Conservation (phyloP, 1,140 invertebrate species). For the Alviniconcha marisindica region DNA sequence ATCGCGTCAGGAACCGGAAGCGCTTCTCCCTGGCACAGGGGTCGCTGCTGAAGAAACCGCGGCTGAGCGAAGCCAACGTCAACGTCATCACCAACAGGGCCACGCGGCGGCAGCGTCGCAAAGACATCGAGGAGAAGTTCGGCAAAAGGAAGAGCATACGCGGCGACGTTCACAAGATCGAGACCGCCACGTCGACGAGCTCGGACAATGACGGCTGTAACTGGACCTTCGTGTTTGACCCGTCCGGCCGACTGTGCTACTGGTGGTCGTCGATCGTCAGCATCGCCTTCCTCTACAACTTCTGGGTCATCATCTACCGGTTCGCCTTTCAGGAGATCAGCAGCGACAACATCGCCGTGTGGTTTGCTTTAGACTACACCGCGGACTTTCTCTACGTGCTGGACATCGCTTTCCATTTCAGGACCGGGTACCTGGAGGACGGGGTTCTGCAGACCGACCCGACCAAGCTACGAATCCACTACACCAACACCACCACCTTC, state of each 20-base stretch:
- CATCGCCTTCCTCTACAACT: slow-evolving; percentile 98
- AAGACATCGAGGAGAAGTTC: slow-evolving; percentile 73
- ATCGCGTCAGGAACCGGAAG: slow-evolving; percentile 74
- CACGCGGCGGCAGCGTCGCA: slow-evolving; percentile 69
- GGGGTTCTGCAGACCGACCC: slow-evolving; percentile 95
- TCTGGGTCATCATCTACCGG: slow-evolving; percentile 97
- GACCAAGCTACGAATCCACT: slow-evolving; percentile 94
- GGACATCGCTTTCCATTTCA: slow-evolving; percentile 97
- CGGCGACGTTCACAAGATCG: slow-evolving; percentile 62
- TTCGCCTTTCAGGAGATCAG: slow-evolving; percentile 94
- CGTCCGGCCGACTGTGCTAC: slow-evolving; percentile 75
- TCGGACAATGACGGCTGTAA: slow-evolving; percentile 81
- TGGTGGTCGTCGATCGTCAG: slow-evolving; percentile 87
- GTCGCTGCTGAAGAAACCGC: slow-evolving; percentile 71
- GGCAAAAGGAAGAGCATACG: slow-evolving; percentile 69
- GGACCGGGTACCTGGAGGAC: slow-evolving; percentile 88
- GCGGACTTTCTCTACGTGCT: slow-evolving; percentile 97
- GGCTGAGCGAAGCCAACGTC: slow-evolving; percentile 63
- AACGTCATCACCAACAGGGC: slow-evolving; percentile 63
- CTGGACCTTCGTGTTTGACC: slow-evolving; percentile 81
- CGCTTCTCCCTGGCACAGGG: slow-evolving; percentile 64
- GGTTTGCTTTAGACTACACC: slow-evolving; percentile 98
- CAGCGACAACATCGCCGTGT: slow-evolving; percentile 88
- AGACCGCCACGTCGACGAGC: slow-evolving; percentile 56
- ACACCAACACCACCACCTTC: slow-evolving; percentile 99